Evolutionary conservation across 2,888 invertebrate species (phyloP), one percentile per base, ranked within the genome.

Genomic region (Caenorhabditis sp.): DNA sequence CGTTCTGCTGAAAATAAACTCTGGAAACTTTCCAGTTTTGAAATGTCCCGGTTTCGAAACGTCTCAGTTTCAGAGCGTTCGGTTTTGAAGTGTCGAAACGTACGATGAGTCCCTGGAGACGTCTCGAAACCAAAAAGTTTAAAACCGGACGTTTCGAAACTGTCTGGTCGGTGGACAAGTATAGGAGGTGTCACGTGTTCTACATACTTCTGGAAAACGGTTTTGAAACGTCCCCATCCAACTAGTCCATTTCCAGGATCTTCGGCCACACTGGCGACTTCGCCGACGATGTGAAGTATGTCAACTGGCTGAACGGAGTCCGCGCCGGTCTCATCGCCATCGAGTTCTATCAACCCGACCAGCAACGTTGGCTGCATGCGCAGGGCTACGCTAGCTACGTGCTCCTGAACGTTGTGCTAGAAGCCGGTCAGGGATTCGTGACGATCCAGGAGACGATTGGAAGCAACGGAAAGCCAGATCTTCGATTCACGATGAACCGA

Each of bases 331-430:
- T 95, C 85, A 95, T 96, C 8, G 96, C 96, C 5, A 93, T 95
- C 77, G 97, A 97, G 93, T 95, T 96, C 95, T 98, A 96, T 93
- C 95, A 96, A 89, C 96, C 97, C 0, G 94, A 95, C 66, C 95
- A 95, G 0, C 94, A 95, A 80, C 95, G 95, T 14, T 98, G 98
- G 97, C 94, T 96, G 79, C 98, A 96, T 93, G 94, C 94, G 38
- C 94, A 97, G 92, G 95, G 95, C 28, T 95, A 96, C 92, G 97
- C 97, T 0, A 95, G 97, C 58, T 98, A 95, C 93, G 97, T 96
- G 1, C 94, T 98, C 82, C 95, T 96, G 93, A 94, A 95, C 90
- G 95, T 97, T 7, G 93, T 97, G 87, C 93, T 97, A 72, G 95
- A 97, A 93, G 96, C 97, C 41, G 97, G 96, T 1, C 94, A 96